Percentiles rank a stretch among this genome's conserved stretches.
Evolutionary conservation across 2,888 invertebrate species (phyloP).

Genomic region (Eledone cirrhosa): DNA sequence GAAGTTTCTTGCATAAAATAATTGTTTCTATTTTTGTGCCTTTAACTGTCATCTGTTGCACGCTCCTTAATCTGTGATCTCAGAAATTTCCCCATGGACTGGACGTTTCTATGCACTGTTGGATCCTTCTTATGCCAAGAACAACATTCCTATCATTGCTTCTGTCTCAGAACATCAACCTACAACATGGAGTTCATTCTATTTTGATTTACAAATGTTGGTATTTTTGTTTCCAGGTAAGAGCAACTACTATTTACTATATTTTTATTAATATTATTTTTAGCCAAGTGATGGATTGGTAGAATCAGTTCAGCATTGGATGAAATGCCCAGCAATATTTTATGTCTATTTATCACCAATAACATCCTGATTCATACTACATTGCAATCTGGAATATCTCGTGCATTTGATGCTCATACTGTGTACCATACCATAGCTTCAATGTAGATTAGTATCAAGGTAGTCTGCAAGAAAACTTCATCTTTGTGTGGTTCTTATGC

Average conservation of each 20-base stretch:
- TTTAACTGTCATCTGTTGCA: not conserved
- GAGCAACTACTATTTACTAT: slow-evolving; percentile 18
- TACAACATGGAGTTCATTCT: slow-evolving; percentile 97
- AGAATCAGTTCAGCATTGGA: too few species aligned
- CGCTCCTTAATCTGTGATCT: slow-evolving; percentile 38
- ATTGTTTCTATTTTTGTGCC: too few species aligned
- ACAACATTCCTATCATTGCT: slow-evolving; percentile 97
- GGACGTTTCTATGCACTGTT: slow-evolving; percentile 95
- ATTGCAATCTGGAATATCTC: too few species aligned
- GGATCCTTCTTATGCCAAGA: slow-evolving; percentile 97
- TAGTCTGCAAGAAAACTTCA: too few species aligned
- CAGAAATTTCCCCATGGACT: slow-evolving; percentile 97
- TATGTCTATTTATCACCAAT: too few species aligned
- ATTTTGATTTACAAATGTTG: slow-evolving; percentile 94
- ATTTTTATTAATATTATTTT: not conserved
- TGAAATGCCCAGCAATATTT: too few species aligned
- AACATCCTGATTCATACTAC: too few species aligned
- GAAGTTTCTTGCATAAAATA: too few species aligned
- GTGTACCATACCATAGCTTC: too few species aligned
- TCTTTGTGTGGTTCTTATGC: too few species aligned
- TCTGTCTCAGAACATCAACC: slow-evolving; percentile 98
- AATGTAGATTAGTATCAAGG: too few species aligned
- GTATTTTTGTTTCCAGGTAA: slow-evolving; percentile 86
- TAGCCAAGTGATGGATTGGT: not conserved
- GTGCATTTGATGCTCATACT: too few species aligned